Conservation (phyloP, 2,113 vertebrate genomes). For the Chrysemys picta region DNA sequence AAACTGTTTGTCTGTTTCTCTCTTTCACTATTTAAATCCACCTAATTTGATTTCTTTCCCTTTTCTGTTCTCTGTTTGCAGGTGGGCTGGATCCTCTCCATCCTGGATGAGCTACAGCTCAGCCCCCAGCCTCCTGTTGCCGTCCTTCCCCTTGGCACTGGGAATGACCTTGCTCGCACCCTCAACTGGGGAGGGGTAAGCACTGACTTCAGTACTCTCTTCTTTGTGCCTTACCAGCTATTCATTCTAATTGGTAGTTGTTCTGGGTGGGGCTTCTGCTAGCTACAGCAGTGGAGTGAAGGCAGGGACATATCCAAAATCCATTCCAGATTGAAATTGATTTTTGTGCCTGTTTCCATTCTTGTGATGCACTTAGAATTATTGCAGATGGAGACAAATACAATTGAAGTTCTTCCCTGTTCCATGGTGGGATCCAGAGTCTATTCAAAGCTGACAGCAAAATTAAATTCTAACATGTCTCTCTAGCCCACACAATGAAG, state of each 20-base stretch:
- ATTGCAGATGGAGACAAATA: neutral
- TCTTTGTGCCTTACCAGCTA: neutral
- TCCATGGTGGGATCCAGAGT: neutral
- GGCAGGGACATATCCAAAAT: neutral
- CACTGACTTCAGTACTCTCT: neutral
- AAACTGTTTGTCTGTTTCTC: rapidly evolving
- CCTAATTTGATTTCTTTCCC: neutral
- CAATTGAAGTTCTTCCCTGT: neutral
- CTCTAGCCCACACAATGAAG: neutral
- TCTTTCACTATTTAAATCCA: neutral
- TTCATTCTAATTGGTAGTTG: neutral
- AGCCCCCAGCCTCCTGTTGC: slow-evolving; percentile 91
- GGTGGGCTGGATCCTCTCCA: slow-evolving; percentile 89
- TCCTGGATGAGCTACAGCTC: slow-evolving; percentile 84
- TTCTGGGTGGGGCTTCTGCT: neutral
- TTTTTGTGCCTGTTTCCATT: neutral
- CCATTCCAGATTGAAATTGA: neutral
- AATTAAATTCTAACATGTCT: neutral
- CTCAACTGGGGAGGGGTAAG: slow-evolving; percentile 99
- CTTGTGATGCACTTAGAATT: neutral
- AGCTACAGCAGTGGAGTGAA: neutral
- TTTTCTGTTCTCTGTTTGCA: slow-evolving; percentile 32
- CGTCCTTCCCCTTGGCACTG: slow-evolving; percentile 94
- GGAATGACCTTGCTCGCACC: slow-evolving; percentile 95
- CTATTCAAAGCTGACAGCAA: neutral